Evolutionary conservation across 2,113 vertebrate species (phyloP).

Genomic region (Ageneiosus marmoratus): DNA sequence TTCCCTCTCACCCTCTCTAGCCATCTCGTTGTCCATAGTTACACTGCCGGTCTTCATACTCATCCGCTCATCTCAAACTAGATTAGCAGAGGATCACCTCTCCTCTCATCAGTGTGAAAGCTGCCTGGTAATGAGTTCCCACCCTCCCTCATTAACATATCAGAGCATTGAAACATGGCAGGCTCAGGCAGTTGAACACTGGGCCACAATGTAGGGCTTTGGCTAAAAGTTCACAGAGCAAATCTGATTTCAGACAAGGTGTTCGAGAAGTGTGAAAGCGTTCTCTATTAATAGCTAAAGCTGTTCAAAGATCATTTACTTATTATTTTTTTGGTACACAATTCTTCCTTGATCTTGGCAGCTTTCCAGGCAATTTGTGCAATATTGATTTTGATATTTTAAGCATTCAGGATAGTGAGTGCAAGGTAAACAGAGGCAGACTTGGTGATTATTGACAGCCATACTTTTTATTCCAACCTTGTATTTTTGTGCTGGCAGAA

Average conservation of each 20-base stretch:
- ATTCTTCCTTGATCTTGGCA: neutral
- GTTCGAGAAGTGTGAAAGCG: constrained; percentile 1
- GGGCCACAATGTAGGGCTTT: neutral
- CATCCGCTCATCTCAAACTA: neutral
- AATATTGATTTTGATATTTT: constrained; percentile 51
- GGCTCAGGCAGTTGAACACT: neutral
- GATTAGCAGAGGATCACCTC: neutral
- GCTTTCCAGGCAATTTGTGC: constrained; percentile 7
- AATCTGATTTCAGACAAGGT: constrained; percentile 5
- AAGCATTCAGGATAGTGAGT: constrained; percentile 45
- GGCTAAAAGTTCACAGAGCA: neutral
- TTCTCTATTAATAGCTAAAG: constrained; percentile 31
- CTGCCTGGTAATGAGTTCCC: constrained; percentile 15
- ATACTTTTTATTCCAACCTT: constrained; percentile 50
- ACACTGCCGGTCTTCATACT: neutral
- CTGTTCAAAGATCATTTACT: constrained; percentile 16
- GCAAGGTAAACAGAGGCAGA: constrained; percentile 42
- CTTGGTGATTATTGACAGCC: constrained; percentile 46
- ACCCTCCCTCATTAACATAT: constrained; percentile 3
- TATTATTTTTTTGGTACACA: neutral
- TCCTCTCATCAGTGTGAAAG: constrained; percentile 9
- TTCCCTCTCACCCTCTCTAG: neutral
- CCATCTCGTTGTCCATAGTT: neutral
- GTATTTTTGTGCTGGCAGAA: constrained; percentile 41
- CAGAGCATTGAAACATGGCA: constrained; percentile 15